Base-by-base conservation (phyloP, 2,888 invertebrate genomes). In the Patella pellucida region DNA sequence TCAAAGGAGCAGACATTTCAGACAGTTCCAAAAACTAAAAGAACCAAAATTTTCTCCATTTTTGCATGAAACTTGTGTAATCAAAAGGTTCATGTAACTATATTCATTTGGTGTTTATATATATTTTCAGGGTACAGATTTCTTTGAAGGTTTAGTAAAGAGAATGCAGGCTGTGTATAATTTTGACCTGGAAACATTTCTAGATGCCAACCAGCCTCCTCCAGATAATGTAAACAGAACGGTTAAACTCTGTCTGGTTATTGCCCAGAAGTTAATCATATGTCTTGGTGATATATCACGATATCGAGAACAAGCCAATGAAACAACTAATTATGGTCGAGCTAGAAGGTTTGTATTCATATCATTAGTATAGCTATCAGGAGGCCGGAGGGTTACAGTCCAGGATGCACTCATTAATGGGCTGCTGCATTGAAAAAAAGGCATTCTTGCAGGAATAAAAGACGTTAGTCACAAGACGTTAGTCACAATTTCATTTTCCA, bases 211-310 rank as follows among this genome's bases (percentile, higher is more conserved):
- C 73, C 77, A 80, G 23, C 78, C 85, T 67, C 78, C 88, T 56
- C 86, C 89, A 62, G 85, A 94, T 74, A 93, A 87, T 92, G 92
- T 86, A 90, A 82, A 83, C 68, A 93, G 81, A 92, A 93, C 54
- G 93, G 94, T 23, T 94, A 95, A 90, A 94, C 94, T 96, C 81
- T 96, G 96, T 3, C 93, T 97, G 89, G 93, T 96, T 83, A 95
- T 96, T 76, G 94, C 95, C 3, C 98, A 98, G 91, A 96, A 97
- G 85, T 92, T 96, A 81, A 95, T 95, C 84, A 93, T 98, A 72
- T 96, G 95, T 88, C 93, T 98, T 85, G 99, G 99, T 1, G 98
- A 99, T 91, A 93, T 99, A 85, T 95, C 96, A 16, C 93, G 98
- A 77, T 99, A 99, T 91, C 94, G 94, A 89, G 96, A 96, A 89